A percentile compares a stretch with the other conserved stretches of the same genome.
Conservation (phyloP, 2,888 invertebrate genomes). For the Oeneis ivallda region DNA sequence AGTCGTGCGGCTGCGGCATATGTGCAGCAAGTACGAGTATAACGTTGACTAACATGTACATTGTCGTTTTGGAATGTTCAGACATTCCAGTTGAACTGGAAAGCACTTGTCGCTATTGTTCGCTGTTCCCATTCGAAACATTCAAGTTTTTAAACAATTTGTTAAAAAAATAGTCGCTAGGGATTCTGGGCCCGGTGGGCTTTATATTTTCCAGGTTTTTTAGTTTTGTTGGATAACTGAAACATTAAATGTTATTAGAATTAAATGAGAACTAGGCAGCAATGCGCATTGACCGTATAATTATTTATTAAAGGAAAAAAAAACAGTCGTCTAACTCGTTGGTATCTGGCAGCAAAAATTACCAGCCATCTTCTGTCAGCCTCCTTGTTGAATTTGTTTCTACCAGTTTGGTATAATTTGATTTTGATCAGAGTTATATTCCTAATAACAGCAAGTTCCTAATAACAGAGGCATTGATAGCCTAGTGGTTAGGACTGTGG, state of each 20-base stretch:
- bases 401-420: no score
- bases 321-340: no score
- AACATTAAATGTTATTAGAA: background rate
- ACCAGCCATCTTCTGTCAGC: no score
- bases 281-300: no score
- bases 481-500: no score
- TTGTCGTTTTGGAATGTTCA: slow-evolving; percentile 51
- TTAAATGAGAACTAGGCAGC: background rate
- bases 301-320: no score
- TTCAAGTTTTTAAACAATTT: slow-evolving; percentile 29
- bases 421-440: no score
- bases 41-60: slow-evolving; percentile 48
- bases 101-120: slow-evolving; percentile 45
- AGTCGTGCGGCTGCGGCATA: slow-evolving; percentile 47
- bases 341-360: no score
- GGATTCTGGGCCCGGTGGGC: slow-evolving; percentile 1
- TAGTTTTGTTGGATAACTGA: slow-evolving; percentile 1
- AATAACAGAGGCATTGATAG: no score
- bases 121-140: slow-evolving; percentile 38
- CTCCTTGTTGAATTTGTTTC: no score
- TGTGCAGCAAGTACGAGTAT: slow-evolving; percentile 41
- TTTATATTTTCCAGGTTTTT: background rate
- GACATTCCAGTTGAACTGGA: slow-evolving; percentile 46
- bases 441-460: no score
- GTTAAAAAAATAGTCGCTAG: slow-evolving; percentile 17